Conservation (phyloP, 2,888 invertebrate genomes). For the Hypolimnas misippus region DNA sequence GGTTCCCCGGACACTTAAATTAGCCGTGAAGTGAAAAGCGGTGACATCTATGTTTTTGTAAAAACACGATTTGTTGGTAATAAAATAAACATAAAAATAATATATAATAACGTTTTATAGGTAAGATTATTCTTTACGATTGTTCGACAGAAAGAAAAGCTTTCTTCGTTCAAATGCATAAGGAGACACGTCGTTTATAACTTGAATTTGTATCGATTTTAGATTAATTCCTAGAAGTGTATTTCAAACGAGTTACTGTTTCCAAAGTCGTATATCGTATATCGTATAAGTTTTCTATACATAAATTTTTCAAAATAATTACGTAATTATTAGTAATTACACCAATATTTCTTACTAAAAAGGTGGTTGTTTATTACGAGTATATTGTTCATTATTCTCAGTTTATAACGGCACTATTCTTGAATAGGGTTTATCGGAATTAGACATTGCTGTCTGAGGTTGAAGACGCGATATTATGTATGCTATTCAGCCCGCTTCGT, state of each 20-base stretch:
- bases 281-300: too few species aligned
- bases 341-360: neutral
- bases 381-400: slow-evolving; percentile 3
- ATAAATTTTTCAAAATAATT: neutral
- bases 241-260: neutral
- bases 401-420: slow-evolving; percentile 31
- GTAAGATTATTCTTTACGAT: neutral
- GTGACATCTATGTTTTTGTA: slow-evolving; percentile 28
- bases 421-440: slow-evolving; percentile 52
- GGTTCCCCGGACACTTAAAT: slow-evolving; percentile 55
- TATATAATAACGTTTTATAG: neutral
- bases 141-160: neutral
- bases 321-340: neutral
- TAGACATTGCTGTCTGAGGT: slow-evolving; percentile 53
- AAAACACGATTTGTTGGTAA: slow-evolving; percentile 10
- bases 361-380: neutral
- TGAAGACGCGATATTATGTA: slow-evolving; percentile 51
- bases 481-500: slow-evolving; percentile 47
- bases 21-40: slow-evolving; percentile 58
- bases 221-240: neutral
- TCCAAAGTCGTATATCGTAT: too few species aligned
- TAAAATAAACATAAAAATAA: slow-evolving; percentile 1
- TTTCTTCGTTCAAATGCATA: neutral
- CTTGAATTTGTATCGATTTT: neutral
- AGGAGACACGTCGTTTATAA: neutral